Percentiles rank a stretch among this genome's conserved stretches.
Evolutionary conservation across 2,113 vertebrate genomes (phyloP).

Genomic region (Macrotis lagotis): DNA sequence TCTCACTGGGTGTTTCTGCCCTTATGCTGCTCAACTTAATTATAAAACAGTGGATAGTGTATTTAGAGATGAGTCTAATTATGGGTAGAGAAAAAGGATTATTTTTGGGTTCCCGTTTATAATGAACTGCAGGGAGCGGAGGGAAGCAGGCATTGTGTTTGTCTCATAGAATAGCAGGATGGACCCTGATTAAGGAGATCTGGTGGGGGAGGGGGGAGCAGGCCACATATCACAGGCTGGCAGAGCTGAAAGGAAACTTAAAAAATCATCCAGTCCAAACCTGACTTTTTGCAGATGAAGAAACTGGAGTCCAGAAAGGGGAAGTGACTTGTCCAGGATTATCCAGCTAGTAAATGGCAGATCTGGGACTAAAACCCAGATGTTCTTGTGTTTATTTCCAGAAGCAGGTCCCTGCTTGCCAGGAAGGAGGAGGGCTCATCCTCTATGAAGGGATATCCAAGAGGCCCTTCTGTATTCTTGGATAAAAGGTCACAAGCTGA

Average conservation of each 20-base stretch:
- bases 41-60: conserved; percentile 56
- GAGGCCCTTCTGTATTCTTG: background rate
- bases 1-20: conserved; percentile 14
- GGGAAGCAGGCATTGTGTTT: background rate
- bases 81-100: background rate
- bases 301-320: background rate
- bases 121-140: conserved; percentile 32
- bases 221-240: background rate
- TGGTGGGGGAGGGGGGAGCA: no score
- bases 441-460: background rate
- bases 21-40: conserved; percentile 69
- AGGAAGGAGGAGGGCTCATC: background rate
- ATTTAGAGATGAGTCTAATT: conserved; percentile 56
- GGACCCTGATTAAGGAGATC: background rate
- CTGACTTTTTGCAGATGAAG: background rate
- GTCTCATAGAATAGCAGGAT: background rate
- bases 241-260: background rate
- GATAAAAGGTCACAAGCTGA: background rate
- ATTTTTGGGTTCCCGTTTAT: background rate
- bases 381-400: background rate
- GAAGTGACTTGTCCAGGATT: background rate
- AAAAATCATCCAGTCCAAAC: background rate
- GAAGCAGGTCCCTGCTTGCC: background rate
- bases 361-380: background rate
- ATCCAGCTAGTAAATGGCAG: background rate